A percentile compares a stretch with the other conserved stretches of the same genome.
Conservation (phyloP, 2,113 vertebrate species). For the Channa argus region DNA sequence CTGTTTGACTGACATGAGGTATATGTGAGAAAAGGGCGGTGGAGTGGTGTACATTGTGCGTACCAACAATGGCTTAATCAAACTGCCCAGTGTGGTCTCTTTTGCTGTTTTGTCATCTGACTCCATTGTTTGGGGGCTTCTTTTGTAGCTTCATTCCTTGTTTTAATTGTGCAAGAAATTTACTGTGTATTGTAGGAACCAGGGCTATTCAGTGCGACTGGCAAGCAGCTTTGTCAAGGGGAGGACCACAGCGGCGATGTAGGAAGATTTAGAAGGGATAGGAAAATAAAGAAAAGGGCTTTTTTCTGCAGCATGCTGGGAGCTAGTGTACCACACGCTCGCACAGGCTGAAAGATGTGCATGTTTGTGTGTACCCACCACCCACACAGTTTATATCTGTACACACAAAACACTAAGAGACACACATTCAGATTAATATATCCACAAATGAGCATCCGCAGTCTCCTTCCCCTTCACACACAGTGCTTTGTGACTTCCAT, state of each 20-base stretch:
- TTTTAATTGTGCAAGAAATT: constrained; percentile 84
- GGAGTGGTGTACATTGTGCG: constrained; percentile 79
- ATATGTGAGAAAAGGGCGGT: constrained; percentile 76
- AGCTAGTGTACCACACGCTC: constrained; percentile 63
- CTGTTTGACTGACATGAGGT: constrained; percentile 76
- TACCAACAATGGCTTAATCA: constrained; percentile 80
- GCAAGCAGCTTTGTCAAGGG: constrained; percentile 78
- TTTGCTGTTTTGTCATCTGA: constrained; percentile 83
- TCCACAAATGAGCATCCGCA: constrained; percentile 46
- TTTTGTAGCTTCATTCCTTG: constrained; percentile 82
- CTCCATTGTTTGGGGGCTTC: constrained; percentile 79
- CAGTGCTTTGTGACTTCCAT: constrained; percentile 75
- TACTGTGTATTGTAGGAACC: constrained; percentile 85
- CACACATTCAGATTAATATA: constrained; percentile 67
- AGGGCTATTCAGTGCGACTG: constrained; percentile 79
- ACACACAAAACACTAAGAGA: constrained; percentile 50
- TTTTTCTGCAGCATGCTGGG: constrained; percentile 59
- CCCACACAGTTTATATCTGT: constrained; percentile 70
- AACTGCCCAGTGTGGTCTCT: constrained; percentile 79
- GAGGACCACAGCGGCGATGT: constrained; percentile 73
- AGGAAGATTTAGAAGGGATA: constrained; percentile 82
- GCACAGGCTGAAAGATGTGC: constrained; percentile 71
- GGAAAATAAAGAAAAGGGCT: constrained; percentile 74
- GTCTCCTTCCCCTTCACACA: constrained; percentile 41
- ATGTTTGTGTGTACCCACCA: constrained; percentile 71